Conservation (phyloP, 2,888 invertebrate species). For the Azorinus chamasolen region DNA sequence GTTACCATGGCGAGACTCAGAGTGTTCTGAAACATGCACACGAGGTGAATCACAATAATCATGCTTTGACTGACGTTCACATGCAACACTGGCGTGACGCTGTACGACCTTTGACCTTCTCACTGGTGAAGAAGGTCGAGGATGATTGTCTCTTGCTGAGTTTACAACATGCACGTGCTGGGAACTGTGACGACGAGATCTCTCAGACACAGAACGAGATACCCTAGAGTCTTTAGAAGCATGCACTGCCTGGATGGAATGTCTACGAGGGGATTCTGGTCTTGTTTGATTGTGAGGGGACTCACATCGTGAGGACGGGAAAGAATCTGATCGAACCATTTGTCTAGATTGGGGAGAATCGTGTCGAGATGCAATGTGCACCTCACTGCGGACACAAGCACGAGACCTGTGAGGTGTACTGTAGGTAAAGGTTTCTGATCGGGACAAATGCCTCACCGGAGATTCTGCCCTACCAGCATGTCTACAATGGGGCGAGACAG, state of each 20-base stretch:
- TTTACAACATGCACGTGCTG: background rate
- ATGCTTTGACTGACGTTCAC: constrained; percentile 29
- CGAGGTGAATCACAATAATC: constrained; percentile 38
- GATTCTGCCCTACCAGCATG: constrained; percentile 53
- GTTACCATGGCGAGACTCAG: constrained; percentile 36
- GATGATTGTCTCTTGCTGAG: background rate
- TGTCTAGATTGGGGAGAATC: constrained; percentile 55
- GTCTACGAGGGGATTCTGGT: constrained; percentile 58
- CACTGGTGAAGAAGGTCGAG: background rate
- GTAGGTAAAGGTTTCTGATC: constrained; percentile 62
- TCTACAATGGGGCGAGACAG: constrained; percentile 30
- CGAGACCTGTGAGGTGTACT: constrained; percentile 50
- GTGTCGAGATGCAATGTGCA: constrained; percentile 47
- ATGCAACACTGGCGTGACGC: constrained; percentile 45
- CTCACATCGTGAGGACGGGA: constrained; percentile 32
- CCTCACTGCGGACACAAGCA: constrained; percentile 40
- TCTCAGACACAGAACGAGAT: constrained; percentile 16
- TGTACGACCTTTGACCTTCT: constrained; percentile 13
- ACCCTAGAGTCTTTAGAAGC: constrained; percentile 4
- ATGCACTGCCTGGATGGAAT: constrained; percentile 42
- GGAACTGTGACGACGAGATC: constrained; percentile 4
- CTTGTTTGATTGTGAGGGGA: constrained; percentile 26
- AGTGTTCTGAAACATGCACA: constrained; percentile 36
- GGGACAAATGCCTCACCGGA: constrained; percentile 51
- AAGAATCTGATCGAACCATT: constrained; percentile 37